A percentile compares a stretch with the other conserved stretches of the same genome.
These are phyloP conservation scores for Mercenaria mercenaria DNA, from an alignment of 1,140 invertebrate species.

Conservation along the genomic window DNA sequence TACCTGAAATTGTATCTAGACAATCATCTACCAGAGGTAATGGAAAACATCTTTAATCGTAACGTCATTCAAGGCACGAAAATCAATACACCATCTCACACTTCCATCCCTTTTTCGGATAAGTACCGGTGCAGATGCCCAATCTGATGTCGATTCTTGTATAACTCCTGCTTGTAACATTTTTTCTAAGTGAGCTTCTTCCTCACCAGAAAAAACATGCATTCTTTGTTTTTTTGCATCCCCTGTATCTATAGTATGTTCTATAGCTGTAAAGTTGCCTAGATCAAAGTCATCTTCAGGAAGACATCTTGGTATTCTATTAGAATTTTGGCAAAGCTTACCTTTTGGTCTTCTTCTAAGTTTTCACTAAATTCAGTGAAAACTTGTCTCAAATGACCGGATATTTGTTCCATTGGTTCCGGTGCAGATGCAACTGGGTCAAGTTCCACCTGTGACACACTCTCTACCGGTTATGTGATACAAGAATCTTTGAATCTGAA, in stretches of 20 bases:
- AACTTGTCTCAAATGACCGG: background rate
- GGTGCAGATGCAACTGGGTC: too few species aligned
- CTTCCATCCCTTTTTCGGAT: constrained; percentile 33
- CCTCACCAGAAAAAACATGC: constrained; percentile 39
- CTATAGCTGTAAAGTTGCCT: constrained; percentile 14
- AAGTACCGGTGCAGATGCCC: constrained; percentile 30
- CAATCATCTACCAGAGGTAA: background rate
- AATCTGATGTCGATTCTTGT: background rate
- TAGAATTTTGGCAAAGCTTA: background rate
- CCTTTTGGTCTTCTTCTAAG: background rate
- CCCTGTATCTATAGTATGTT: too few species aligned
- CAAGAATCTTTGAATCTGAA: too few species aligned
- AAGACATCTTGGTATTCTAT: constrained; percentile 39
- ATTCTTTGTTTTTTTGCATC: constrained; percentile 15
- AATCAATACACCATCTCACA: constrained; percentile 45
- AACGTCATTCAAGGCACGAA: constrained; percentile 6
- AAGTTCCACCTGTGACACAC: too few species aligned
- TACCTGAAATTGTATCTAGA: too few species aligned
- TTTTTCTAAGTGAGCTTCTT: constrained; percentile 42
- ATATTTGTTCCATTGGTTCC: too few species aligned
- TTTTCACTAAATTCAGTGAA: background rate
- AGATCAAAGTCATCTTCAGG: constrained; percentile 16
- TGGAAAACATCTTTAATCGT: constrained; percentile 26
- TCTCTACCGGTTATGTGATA: too few species aligned
- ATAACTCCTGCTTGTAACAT: constrained; percentile 29